Evolutionary conservation across 2,113 vertebrate genomes (phyloP).

Genomic region (Alouatta palliata): DNA sequence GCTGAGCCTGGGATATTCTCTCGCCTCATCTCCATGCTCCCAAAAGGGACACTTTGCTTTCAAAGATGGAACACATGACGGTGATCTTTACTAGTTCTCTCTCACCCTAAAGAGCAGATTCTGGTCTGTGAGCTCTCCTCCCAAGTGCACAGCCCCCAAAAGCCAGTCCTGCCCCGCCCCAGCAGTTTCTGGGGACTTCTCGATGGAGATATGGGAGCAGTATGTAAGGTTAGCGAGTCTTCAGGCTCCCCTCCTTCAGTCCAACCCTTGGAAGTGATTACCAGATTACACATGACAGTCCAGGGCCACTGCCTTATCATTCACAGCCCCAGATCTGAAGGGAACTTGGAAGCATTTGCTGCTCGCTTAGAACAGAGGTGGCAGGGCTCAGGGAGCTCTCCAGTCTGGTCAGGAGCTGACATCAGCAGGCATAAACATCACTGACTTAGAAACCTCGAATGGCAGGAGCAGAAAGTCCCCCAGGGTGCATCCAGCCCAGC

Average conservation of each 20-base stretch:
- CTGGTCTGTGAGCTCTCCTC: not conserved
- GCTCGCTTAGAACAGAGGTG: not conserved
- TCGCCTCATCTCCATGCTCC: not conserved
- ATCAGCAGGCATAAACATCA: not conserved
- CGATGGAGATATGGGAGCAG: accelerated
- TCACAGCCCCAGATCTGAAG: not conserved
- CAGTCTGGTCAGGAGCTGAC: not conserved
- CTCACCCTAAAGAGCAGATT: not conserved
- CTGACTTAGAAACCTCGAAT: not conserved
- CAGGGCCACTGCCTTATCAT: not conserved
- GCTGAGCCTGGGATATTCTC: not conserved
- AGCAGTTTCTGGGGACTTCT: not conserved
- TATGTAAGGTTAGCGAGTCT: not conserved
- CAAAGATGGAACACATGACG: not conserved
- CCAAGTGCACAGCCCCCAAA: not conserved
- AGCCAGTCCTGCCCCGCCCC: not conserved
- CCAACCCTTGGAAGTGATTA: not conserved
- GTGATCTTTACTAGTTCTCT: not conserved
- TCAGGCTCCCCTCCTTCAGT: not conserved
- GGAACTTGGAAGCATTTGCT: not conserved
- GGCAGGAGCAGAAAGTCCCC: not conserved
- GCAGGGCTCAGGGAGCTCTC: not conserved
- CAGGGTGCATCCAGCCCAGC: not conserved
- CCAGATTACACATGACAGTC: not conserved
- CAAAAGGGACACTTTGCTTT: not conserved